phyloP scores from a whole-genome alignment of 2,888 invertebrate genomes.

The Polietes domitor region DNA sequence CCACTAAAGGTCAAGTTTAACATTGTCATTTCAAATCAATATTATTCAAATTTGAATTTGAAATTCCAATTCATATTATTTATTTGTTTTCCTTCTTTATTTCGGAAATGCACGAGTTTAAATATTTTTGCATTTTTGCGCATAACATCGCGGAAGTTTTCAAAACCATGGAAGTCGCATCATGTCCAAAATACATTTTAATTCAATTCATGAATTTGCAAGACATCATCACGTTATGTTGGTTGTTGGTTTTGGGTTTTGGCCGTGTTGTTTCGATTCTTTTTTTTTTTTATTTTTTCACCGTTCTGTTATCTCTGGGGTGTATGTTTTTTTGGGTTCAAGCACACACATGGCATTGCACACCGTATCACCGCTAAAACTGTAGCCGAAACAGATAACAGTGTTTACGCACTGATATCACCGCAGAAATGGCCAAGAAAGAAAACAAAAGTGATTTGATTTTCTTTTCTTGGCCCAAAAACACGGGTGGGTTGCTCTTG shows the following conservation, averaged over 20 bases:
- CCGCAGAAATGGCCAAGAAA: slow-evolving; percentile 27
- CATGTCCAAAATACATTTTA: not conserved
- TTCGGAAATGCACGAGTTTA: not conserved
- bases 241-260: not conserved
- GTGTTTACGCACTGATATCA: slow-evolving; percentile 41
- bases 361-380: not conserved
- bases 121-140: not conserved
- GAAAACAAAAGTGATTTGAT: slow-evolving; percentile 19
- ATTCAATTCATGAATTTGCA: not conserved
- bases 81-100: not conserved
- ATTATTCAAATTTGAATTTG: too few species aligned
- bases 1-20: too few species aligned
- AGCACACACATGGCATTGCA: not conserved
- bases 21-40: too few species aligned
- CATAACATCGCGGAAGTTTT: not conserved
- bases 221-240: not conserved
- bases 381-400: slow-evolving; percentile 23
- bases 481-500: not conserved
- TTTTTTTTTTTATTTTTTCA: not conserved
- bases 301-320: not conserved
- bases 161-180: not conserved
- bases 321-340: not conserved
- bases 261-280: not conserved
- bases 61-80: too few species aligned
- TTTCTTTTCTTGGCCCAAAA: slow-evolving; percentile 12